Percentiles rank a stretch among this genome's conserved stretches.
These are phyloP conservation scores for Pterois miles DNA, from an alignment of 2,797 vertebrate genomes.

Conservation along the genomic window DNA sequence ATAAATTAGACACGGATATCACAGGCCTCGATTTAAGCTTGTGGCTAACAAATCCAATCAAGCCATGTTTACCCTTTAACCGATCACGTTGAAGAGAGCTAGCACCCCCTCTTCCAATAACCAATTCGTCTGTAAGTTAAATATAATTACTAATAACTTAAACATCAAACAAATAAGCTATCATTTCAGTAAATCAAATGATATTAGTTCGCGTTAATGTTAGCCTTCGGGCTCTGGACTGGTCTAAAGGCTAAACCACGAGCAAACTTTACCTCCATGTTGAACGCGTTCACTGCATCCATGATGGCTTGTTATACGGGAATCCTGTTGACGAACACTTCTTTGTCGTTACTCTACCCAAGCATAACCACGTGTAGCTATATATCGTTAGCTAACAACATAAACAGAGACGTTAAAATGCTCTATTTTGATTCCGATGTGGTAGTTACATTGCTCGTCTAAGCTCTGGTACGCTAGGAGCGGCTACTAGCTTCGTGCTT, in stretches of 20 bases:
- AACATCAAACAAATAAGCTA: not conserved
- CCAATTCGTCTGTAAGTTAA: rapidly evolving
- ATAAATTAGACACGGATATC: not conserved
- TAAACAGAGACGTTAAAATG: rapidly evolving
- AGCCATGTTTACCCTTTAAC: not conserved
- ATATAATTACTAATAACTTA: rapidly evolving
- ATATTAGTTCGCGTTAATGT: not conserved
- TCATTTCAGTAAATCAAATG: too few species aligned
- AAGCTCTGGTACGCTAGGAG: constrained; percentile 16
- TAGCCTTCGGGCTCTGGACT: constrained; percentile 10
- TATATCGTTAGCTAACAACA: not conserved
- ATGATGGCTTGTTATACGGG: constrained; percentile 49
- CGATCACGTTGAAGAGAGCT: not conserved
- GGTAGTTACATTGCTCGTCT: not conserved
- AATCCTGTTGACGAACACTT: not conserved
- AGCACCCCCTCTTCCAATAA: too few species aligned
- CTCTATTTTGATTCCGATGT: not conserved
- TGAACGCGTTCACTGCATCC: constrained; percentile 87
- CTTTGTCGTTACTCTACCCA: not conserved
- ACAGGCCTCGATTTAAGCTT: constrained; percentile 43
- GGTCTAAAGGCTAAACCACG: not conserved
- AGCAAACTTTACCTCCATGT: constrained; percentile 83
- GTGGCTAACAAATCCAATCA: constrained; percentile 5
- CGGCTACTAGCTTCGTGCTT: not conserved
- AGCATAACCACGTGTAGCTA: not conserved